These are phyloP conservation scores for Ginglymostoma cirratum DNA, from an alignment of 2,113 vertebrate species.

Conservation along the genomic window DNA sequence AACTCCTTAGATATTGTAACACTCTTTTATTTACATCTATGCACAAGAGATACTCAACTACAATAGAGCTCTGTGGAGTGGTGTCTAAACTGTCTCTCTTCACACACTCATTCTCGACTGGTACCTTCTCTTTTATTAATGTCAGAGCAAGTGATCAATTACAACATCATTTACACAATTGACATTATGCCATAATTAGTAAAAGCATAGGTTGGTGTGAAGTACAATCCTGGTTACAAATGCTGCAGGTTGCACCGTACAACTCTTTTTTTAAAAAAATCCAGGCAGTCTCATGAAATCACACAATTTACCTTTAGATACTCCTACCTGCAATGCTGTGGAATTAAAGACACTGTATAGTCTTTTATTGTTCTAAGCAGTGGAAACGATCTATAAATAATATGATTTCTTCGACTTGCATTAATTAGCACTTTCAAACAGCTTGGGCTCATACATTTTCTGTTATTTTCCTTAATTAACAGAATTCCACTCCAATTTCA, in stretches of 20 bases:
- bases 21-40: too few relatives aligned
- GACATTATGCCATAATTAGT: too few relatives aligned
- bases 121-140: too few relatives aligned
- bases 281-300: not conserved
- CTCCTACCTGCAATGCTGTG: not conserved
- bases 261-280: not conserved
- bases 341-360: not conserved
- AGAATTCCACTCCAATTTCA: not conserved
- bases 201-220: not conserved
- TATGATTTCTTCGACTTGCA: not conserved
- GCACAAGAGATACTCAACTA: too few relatives aligned
- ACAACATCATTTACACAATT: too few relatives aligned
- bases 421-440: not conserved
- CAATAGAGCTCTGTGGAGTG: too few relatives aligned
- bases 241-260: not conserved
- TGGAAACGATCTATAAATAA: not conserved
- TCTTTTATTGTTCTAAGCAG: not conserved
- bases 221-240: not conserved
- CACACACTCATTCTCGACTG: too few relatives aligned
- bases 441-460: not conserved
- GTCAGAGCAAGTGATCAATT: too few relatives aligned
- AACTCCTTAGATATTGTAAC: too few relatives aligned
- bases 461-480: not conserved
- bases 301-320: not conserved
- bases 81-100: too few relatives aligned